These are phyloP conservation scores for Peucedramus taeniatus DNA, from an alignment of 2,113 vertebrate species.

Conservation along the genomic window DNA sequence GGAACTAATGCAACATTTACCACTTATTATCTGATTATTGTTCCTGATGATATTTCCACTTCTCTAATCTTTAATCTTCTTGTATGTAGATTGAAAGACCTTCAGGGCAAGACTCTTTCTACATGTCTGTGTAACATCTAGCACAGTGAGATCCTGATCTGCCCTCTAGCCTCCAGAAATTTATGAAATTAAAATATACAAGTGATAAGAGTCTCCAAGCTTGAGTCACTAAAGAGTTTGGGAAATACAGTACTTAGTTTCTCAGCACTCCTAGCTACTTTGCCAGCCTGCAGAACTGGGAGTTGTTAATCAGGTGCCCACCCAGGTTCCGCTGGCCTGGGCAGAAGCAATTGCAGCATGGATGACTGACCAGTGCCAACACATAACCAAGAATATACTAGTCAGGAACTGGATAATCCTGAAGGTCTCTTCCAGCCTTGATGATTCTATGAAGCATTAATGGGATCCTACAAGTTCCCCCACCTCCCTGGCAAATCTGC, in stretches of 20 bases:
- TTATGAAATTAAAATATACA: constrained; percentile 3
- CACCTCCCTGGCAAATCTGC: background rate
- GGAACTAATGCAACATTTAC: constrained; percentile 52
- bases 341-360: background rate
- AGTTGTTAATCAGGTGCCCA: background rate
- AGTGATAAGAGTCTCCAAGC: background rate
- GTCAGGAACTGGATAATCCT: background rate
- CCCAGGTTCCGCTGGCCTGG: background rate
- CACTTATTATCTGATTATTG: constrained; percentile 46
- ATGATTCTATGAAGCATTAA: background rate
- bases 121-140: background rate
- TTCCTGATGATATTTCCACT: background rate
- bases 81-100: constrained; percentile 25
- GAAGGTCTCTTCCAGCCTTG: background rate
- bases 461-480: background rate
- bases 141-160: background rate
- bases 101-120: background rate
- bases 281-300: background rate
- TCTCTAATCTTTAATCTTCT: constrained; percentile 40
- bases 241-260: background rate
- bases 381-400: background rate
- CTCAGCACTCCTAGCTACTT: background rate
- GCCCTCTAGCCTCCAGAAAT: background rate
- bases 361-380: background rate
- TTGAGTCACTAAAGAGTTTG: background rate